These are phyloP conservation scores for Thalassoma bifasciatum DNA, from an alignment of 2,113 vertebrate species.

Conservation along the genomic window DNA sequence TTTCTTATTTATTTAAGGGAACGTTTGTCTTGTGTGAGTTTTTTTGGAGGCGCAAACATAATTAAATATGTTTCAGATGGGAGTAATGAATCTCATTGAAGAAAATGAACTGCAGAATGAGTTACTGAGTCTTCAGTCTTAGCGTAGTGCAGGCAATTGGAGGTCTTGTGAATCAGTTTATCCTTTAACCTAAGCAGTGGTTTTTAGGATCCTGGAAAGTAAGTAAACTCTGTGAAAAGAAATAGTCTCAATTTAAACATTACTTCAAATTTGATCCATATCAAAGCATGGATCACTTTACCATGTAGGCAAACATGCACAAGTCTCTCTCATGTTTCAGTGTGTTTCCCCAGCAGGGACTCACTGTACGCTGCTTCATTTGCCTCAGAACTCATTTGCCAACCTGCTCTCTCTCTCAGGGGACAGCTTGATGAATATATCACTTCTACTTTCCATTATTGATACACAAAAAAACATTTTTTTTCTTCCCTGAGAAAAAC, in stretches of 20 bases:
- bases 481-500: slow-evolving; percentile 41
- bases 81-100: not conserved
- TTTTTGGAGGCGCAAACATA: not conserved
- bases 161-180: not conserved
- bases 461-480: slow-evolving; percentile 55
- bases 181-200: not conserved
- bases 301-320: not conserved
- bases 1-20: slow-evolving; percentile 62
- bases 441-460: slow-evolving; percentile 54
- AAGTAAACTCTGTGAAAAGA: too few relatives aligned
- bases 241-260: not conserved
- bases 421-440: slow-evolving; percentile 64
- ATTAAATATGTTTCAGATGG: not conserved
- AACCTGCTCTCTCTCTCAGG: slow-evolving; percentile 46
- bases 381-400: slow-evolving; percentile 57
- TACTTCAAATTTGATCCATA: not conserved
- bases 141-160: not conserved
- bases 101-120: not conserved
- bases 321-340: slow-evolving; percentile 30
- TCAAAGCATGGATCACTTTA: not conserved
- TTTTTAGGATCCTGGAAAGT: too few relatives aligned
- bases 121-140: not conserved
- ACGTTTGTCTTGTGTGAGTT: slow-evolving; percentile 42
- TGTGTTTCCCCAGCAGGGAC: slow-evolving; percentile 27
- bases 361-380: slow-evolving; percentile 47